Conservation (phyloP, 2,888 invertebrate genomes). For the Esperia sulphurella region DNA sequence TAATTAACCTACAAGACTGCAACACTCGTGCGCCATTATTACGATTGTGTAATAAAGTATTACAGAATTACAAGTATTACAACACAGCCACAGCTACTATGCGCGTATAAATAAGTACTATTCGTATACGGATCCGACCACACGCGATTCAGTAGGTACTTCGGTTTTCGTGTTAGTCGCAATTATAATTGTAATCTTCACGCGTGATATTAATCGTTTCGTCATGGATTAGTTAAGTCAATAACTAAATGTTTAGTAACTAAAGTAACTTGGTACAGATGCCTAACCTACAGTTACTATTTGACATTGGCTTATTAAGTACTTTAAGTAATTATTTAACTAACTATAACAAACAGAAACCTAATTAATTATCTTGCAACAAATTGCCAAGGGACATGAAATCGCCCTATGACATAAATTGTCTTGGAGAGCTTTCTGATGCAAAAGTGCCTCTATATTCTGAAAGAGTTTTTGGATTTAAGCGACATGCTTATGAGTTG, state of each 20-base stretch:
- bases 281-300: too few species aligned
- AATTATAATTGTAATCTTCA: conserved; percentile 39
- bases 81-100: conserved; percentile 23
- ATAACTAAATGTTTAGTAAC: conserved; percentile 20
- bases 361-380: too few species aligned
- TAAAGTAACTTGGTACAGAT: too few species aligned
- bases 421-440: too few species aligned
- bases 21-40: conserved; percentile 25
- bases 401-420: too few species aligned
- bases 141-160: conserved; percentile 28
- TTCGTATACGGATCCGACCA: conserved; percentile 41
- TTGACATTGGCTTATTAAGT: too few species aligned
- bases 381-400: too few species aligned
- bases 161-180: conserved; percentile 46
- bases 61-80: conserved; percentile 38
- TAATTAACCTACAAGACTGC: conserved; percentile 16
- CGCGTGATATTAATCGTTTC: conserved; percentile 54
- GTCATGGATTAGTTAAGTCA: conserved; percentile 54
- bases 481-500: too few species aligned
- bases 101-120: conserved; percentile 28
- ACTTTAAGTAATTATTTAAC: too few species aligned
- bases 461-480: too few species aligned
- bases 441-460: too few species aligned
- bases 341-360: too few species aligned
- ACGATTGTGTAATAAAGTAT: conserved; percentile 42